Conservation (phyloP, 2,113 vertebrate genomes). For the Cromileptes altivelis region DNA sequence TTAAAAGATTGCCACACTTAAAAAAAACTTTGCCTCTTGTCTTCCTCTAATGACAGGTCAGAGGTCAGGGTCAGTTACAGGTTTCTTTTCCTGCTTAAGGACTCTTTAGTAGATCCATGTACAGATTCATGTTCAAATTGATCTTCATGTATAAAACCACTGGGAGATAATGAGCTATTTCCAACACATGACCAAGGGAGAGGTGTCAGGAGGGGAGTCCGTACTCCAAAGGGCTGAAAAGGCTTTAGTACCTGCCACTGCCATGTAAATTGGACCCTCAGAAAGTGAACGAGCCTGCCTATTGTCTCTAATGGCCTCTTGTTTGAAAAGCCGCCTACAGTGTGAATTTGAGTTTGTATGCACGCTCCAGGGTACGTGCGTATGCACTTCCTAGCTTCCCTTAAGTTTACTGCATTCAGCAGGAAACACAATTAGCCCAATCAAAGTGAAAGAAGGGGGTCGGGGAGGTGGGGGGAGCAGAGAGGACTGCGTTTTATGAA, state of each 20-base stretch:
- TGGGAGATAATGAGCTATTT: conserved; percentile 39
- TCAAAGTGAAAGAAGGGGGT: conserved; percentile 78
- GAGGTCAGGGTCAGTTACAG: conserved; percentile 15
- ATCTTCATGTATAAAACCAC: conserved; percentile 15
- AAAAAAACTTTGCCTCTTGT: background rate
- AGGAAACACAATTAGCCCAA: conserved; percentile 85
- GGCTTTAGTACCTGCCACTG: conserved; percentile 75
- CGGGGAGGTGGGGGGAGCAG: conserved; percentile 6
- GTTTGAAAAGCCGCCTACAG: conserved; percentile 71
- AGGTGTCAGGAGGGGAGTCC: conserved; percentile 56
- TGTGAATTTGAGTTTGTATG: conserved; percentile 75
- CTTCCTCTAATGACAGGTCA: background rate
- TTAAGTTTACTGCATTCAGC: conserved; percentile 81
- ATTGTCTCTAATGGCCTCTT: conserved; percentile 82
- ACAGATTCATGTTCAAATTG: conserved; percentile 10
- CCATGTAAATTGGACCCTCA: conserved; percentile 78
- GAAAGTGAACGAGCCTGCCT: conserved; percentile 82
- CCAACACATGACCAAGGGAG: conserved; percentile 39
- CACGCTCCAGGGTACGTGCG: conserved; percentile 66
- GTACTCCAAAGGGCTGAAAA: conserved; percentile 56
- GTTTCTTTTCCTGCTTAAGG: background rate
- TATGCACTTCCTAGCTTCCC: conserved; percentile 69
- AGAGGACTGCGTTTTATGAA: conserved; percentile 74
- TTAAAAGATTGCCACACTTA: background rate
- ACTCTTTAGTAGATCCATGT: background rate